Evolutionary conservation across 1,140 invertebrate genomes (phyloP), one percentile per base, ranked within the genome.

Genomic region (Habropoda laboriosa): DNA sequence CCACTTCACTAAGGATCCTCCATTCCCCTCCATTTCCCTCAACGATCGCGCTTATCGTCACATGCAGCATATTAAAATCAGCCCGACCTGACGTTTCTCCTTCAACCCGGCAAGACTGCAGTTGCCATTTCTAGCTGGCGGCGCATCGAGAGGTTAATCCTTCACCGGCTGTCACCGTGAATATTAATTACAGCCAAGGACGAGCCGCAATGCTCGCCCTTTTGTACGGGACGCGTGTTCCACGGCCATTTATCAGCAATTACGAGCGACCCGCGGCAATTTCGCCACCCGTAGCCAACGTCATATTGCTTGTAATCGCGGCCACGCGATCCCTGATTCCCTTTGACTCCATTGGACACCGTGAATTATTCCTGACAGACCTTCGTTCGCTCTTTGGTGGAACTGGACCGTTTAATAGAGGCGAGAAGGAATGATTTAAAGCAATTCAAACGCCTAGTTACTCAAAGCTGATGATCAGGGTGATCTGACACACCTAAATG

Each of bases 231-330:
- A 38, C 18, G 32, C 57, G 8, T 35, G 42, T 35, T 18, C 18
- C 13, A 0, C 30, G n/a, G 57, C 30, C 71, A 21, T 74, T 63
- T 63, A 74, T 74, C 58, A 74, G 35, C 32, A 49, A 63, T 30
- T 47, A 18, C 49, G 27, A 18, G n/a, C 3, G 7, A 7, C 13
- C 8, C 16, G 16, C 30, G 42, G 30, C 18, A 40, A 53, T 32
- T 64, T 18, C 32, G 18, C 12, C 12, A 0, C 1, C 13, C 2
- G 2, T 27, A 16, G 10, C 16, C 2, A 68, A 47, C n/a, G 7
- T 32, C 7, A 51, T 30, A 45, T 21, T 4, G 8, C 45, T 42
- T 35, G 3, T 2, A 27, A 27, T 38, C 13, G 7, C 27, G 24
- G 12, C 0, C 18, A 7, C 21, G 24, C 8, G 21, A 13, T 57